Evolutionary conservation across 2,113 vertebrate genomes (phyloP).

Genomic region (Atlantisia rogersi): DNA sequence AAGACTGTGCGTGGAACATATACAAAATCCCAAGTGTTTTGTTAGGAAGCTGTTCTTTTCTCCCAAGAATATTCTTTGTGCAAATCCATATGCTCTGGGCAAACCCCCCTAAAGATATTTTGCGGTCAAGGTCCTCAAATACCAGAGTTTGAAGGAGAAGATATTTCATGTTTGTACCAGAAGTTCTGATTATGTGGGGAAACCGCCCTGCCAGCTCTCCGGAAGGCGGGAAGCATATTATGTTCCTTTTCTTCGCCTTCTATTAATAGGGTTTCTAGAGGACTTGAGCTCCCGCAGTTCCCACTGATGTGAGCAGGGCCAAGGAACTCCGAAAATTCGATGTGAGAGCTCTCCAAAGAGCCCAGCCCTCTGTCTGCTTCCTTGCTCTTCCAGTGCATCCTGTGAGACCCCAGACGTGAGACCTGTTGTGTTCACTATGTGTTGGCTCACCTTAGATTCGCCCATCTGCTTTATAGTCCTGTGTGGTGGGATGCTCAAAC

Average conservation of each 20-base stretch:
- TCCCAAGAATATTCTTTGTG: background rate
- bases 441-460: background rate
- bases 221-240: background rate
- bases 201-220: background rate
- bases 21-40: background rate
- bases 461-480: background rate
- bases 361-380: background rate
- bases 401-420: background rate
- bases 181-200: background rate
- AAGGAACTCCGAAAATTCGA: background rate
- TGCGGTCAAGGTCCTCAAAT: background rate
- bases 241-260: background rate
- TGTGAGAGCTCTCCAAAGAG: background rate
- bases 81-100: background rate
- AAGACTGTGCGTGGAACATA: background rate
- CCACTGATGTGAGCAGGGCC: background rate
- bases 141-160: background rate
- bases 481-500: background rate
- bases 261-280: background rate
- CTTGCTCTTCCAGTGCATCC: background rate
- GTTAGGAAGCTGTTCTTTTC: background rate
- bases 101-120: background rate
- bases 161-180: background rate
- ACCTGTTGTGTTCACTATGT: accelerated
- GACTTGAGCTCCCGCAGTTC: background rate